Evolutionary conservation across 2,888 invertebrate genomes (phyloP).

Genomic region (Tetropium fuscum): DNA sequence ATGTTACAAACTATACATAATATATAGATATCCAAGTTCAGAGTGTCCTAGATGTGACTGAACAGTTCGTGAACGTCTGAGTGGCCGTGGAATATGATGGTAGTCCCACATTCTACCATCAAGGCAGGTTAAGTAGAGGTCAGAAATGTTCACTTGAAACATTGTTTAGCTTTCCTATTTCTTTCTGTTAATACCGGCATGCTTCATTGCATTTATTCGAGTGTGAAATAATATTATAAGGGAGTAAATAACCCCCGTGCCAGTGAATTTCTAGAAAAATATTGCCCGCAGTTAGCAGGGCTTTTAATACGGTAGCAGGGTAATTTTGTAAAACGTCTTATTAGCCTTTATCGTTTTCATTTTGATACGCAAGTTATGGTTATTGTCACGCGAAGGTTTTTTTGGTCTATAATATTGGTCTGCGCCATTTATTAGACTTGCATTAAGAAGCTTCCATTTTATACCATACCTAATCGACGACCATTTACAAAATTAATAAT

Average conservation of each 20-base stretch:
- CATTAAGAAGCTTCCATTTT: not conserved
- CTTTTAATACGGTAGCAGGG: conserved; percentile 35
- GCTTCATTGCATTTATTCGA: not conserved
- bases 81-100: too few relatives aligned
- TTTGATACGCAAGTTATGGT: conserved; percentile 36
- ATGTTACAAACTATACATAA: too few relatives aligned
- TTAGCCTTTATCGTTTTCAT: conserved; percentile 43
- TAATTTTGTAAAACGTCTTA: conserved; percentile 40
- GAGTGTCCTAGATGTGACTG: too few relatives aligned
- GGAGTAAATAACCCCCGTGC: not conserved
- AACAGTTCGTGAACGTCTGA: too few relatives aligned
- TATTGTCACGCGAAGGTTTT: conserved; percentile 38
- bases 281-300: conserved; percentile 8
- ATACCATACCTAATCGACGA: not conserved
- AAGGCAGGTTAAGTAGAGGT: too few relatives aligned
- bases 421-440: conserved; percentile 7
- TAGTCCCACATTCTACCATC: too few relatives aligned
- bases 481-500: too few relatives aligned
- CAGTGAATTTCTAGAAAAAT: conserved; percentile 4
- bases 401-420: conserved; percentile 18
- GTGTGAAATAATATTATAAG: not conserved
- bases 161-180: too few relatives aligned
- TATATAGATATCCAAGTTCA: too few relatives aligned
- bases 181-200: too few relatives aligned
- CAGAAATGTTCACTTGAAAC: too few relatives aligned